Evolutionary conservation across 2,113 vertebrate species (phyloP).

Genomic region (Eptesicus fuscus): DNA sequence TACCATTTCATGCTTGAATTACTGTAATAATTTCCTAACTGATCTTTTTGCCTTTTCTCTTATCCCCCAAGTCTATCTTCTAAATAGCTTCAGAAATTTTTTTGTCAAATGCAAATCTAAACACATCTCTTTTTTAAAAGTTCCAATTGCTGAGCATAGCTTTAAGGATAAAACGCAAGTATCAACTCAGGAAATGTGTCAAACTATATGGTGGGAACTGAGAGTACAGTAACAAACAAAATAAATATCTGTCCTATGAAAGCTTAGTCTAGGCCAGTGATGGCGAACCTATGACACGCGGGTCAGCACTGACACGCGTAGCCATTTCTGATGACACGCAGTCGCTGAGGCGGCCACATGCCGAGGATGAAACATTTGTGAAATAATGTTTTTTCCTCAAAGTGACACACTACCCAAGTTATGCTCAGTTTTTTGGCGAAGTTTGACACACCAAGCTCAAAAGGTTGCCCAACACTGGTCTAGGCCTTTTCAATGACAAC

Average conservation of each 20-base stretch:
- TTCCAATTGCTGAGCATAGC: neutral
- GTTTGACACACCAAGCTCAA: too few relatives aligned
- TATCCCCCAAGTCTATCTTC: neutral
- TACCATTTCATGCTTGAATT: neutral
- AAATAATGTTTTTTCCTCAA: too few relatives aligned
- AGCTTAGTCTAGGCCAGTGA: too few relatives aligned
- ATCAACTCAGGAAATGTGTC: neutral
- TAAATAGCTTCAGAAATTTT: neutral
- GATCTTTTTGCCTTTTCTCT: neutral
- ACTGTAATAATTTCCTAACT: neutral
- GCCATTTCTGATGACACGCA: too few relatives aligned
- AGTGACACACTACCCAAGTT: too few relatives aligned
- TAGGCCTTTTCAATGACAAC: neutral
- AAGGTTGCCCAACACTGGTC: too few relatives aligned
- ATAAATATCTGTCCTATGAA: neutral
- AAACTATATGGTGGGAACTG: neutral
- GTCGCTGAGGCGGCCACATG: too few relatives aligned
- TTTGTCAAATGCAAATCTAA: slow-evolving; percentile 3
- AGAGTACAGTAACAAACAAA: neutral
- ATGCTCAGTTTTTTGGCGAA: too few relatives aligned
- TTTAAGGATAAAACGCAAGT: neutral
- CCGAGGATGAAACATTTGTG: too few relatives aligned
- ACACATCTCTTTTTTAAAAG: neutral
- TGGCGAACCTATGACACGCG: too few relatives aligned
- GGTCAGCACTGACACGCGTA: too few relatives aligned